Base-by-base conservation (phyloP, 2,113 vertebrate genomes). In the Anarhynchus alexandrinus region DNA sequence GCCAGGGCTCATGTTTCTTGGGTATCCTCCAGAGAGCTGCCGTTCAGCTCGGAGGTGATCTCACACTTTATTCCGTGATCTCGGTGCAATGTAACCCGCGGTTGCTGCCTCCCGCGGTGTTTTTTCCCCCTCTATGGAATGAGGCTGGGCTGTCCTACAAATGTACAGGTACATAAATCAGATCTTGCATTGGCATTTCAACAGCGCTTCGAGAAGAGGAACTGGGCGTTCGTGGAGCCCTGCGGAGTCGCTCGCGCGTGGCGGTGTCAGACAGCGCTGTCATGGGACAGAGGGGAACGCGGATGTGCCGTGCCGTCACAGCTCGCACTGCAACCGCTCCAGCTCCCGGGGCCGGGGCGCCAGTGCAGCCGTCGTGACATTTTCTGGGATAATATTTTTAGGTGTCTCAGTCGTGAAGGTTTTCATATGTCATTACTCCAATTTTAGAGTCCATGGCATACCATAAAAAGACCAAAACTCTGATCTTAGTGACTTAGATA, bases 271-370 rank as follows among this genome's bases (percentile, higher is more conserved):
- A 1, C 42, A 51, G 42, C 0, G 0, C 19, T n/a, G 40, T 34
- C 45, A 15, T 3, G 22, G 64, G 30, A 17, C 0, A 6, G 66
- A 10, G 0, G 2, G 27, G 21, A 49, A 18, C 14, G 11, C 0
- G 4, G n/a, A 22, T 32, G 34, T 36, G 43, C 73, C 4, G 4
- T n/a, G n/a, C 27, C 6, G 0, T 32, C 17, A 12, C 51, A 27
- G 16, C 43, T 45, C 13, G 1, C 29, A 2, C 22, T 51, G 36
- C 58, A 47, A 3, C 58, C 3, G 4, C 40, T 54, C n/a, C 82
- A 29, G 51, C 34, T n/a, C 1, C 58, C 0, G 3, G 69, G 40
- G 26, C 38, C 45, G 1, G 13, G 2, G 15, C 7, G 43, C 58
- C 40, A 29, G 30, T 5, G 0, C 45, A 25, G 70, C 38, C 6